Base-by-base conservation (phyloP, 2,888 invertebrate genomes). In the Agriopis aurantiaria region DNA sequence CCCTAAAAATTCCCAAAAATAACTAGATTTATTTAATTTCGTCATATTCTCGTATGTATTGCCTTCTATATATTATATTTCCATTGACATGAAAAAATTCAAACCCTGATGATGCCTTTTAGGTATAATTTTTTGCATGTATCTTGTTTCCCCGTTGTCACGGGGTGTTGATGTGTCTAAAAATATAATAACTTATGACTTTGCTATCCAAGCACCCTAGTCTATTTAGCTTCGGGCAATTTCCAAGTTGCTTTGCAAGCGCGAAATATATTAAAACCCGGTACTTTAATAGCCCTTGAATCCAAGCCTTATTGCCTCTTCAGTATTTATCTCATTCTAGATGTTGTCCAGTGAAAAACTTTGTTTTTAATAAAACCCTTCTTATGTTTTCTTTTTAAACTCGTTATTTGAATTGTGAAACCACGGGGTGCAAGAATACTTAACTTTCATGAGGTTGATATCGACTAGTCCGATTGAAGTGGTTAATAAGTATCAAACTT, bases 301-400 rank as follows among this genome's bases (percentile, higher is more conserved):
- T 14, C 49, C 66, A 45, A 43, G 62, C 48, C 14, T 83, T 84
- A 85, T 85, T 85, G 85, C 84, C 81, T 79, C 80, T 84, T 72
- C 75, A 81, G 71, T 63, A 46, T 71, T 69, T 74, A 66, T 70
- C 69, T 70, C 68, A 43, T 68, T 73, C 74, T 76, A 70, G 68
- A 69, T 59, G 65, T 68, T 56, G 52, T 65, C 61, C 51, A 67
- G 45, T 69, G 55, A 71, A 72, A 74, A 76, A 76, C 68, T 71
- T 74, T 69, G 48, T 61, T 61, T 55, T 56, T 51, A 57, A 57
- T 53, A 66, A 56, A n/a, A n/a, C 51, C 23, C 23, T 12, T 14
- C 0, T 14, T 56, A 3, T 33, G 33, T 33, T 33, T 33, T 33
- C 3, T 33, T 33, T 33, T 43, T 56, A 14, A 41, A 40, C 4